Percentiles rank a stretch among this genome's conserved stretches.
These are phyloP conservation scores for Kryptolebias ocellatus DNA, from an alignment of 2,797 vertebrate genomes.

Conservation along the genomic window DNA sequence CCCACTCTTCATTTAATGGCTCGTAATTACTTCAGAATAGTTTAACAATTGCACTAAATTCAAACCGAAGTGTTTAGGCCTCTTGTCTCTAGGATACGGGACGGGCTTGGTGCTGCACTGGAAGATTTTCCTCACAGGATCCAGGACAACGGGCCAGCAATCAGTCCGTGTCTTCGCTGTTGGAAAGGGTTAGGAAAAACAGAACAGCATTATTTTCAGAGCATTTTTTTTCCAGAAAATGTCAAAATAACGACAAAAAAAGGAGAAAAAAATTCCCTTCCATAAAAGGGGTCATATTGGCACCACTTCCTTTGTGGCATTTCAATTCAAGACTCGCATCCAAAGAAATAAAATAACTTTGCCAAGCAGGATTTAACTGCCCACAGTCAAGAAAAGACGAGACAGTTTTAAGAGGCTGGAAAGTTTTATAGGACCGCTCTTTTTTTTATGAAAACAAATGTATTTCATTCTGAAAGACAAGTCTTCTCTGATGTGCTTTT, in stretches of 20 bases:
- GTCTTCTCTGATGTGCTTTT: slow-evolving; percentile 48
- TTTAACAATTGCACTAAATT: slow-evolving; percentile 69
- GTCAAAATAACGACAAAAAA: slow-evolving; percentile 50
- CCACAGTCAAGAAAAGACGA: slow-evolving; percentile 48
- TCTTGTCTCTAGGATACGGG: slow-evolving; percentile 65
- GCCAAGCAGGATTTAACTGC: slow-evolving; percentile 51
- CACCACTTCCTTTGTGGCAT: slow-evolving; percentile 48
- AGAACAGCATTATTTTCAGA: slow-evolving; percentile 44
- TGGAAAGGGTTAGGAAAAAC: slow-evolving; percentile 45
- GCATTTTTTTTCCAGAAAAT: slow-evolving; percentile 11
- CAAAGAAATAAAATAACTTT: slow-evolving; percentile 53
- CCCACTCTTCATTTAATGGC: slow-evolving; percentile 73
- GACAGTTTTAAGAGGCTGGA: slow-evolving; percentile 72
- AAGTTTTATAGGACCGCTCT: slow-evolving; percentile 60
- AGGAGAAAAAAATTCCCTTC: slow-evolving; percentile 34
- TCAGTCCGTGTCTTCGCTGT: slow-evolving; percentile 23
- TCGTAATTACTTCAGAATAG: slow-evolving; percentile 75
- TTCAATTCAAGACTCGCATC: slow-evolving; percentile 46
- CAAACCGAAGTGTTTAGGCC: slow-evolving; percentile 73
- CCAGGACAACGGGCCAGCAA: slow-evolving; percentile 12
- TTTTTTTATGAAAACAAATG: slow-evolving; percentile 57
- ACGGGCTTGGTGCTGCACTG: slow-evolving; percentile 29
- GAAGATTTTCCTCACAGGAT: slow-evolving; percentile 36
- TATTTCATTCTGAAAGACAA: slow-evolving; percentile 55
- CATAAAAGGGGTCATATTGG: slow-evolving; percentile 58